Evolutionary conservation across 2,888 invertebrate species (phyloP).

Genomic region (Pristionchus entomophagus): DNA sequence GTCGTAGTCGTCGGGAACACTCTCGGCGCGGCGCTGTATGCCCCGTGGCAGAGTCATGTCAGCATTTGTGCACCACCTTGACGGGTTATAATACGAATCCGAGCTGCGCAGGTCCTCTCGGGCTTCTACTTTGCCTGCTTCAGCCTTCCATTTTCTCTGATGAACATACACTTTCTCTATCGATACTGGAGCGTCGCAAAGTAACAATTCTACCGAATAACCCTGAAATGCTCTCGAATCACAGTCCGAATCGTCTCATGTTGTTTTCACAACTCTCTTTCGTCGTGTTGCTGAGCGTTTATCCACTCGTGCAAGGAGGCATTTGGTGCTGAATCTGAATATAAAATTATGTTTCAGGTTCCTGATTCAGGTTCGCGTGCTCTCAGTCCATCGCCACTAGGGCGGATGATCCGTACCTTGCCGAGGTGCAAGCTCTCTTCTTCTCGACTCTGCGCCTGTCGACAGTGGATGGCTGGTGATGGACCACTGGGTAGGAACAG

Average conservation of each 20-base stretch:
- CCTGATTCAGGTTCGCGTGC: neutral
- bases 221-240: neutral
- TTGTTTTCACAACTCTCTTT: neutral
- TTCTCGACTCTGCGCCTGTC: neutral
- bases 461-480: neutral
- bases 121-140: neutral
- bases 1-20: neutral
- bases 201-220: neutral
- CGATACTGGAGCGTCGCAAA: neutral
- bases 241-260: neutral
- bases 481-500: neutral
- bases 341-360: neutral
- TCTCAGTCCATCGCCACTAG: neutral
- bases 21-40: neutral
- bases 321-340: neutral
- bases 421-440: neutral
- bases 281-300: neutral
- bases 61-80: neutral
- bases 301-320: neutral
- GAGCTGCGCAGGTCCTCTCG: neutral
- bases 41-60: neutral
- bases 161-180: constrained; percentile 25
- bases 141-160: neutral
- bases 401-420: neutral
- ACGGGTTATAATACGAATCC: neutral